A percentile compares a stretch with the other conserved stretches of the same genome.
phyloP scores from a whole-genome alignment of 2,797 vertebrate species.

The Myotis myotis region DNA sequence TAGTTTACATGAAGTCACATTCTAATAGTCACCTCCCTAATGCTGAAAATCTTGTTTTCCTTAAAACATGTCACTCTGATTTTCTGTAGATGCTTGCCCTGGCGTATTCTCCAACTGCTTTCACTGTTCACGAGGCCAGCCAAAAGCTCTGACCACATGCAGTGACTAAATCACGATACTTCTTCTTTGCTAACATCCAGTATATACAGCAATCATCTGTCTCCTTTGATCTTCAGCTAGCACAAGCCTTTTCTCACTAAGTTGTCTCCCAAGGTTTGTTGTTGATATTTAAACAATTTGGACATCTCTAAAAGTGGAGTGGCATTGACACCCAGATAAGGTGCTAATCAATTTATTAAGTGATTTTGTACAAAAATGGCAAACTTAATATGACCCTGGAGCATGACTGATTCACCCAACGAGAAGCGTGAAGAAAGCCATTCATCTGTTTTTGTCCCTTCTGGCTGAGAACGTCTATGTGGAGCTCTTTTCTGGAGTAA shows the following conservation, averaged over 20 bases:
- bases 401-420: conserved; percentile 48
- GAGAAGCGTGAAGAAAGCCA: conserved; percentile 58
- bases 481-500: background rate
- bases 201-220: conserved; percentile 37
- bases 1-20: background rate
- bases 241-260: conserved; percentile 63
- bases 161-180: background rate
- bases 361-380: conserved; percentile 69
- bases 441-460: conserved; percentile 55
- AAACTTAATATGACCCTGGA: conserved; percentile 66
- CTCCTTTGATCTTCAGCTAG: conserved; percentile 70
- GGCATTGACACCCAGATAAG: conserved; percentile 66
- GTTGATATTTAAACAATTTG: conserved; percentile 78
- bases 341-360: conserved; percentile 75
- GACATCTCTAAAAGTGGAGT: conserved; percentile 69
- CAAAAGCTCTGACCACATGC: background rate
- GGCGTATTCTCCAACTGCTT: background rate
- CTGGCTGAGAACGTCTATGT: accelerated
- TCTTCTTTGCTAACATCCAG: conserved; percentile 21
- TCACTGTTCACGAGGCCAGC: background rate
- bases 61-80: background rate
- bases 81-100: background rate
- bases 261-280: conserved; percentile 59
- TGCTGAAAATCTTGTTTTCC: conserved; percentile 12
- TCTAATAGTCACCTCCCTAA: background rate